These are phyloP conservation scores for Hucho hucho DNA, from an alignment of 2,113 vertebrate genomes.

Conservation along the genomic window DNA sequence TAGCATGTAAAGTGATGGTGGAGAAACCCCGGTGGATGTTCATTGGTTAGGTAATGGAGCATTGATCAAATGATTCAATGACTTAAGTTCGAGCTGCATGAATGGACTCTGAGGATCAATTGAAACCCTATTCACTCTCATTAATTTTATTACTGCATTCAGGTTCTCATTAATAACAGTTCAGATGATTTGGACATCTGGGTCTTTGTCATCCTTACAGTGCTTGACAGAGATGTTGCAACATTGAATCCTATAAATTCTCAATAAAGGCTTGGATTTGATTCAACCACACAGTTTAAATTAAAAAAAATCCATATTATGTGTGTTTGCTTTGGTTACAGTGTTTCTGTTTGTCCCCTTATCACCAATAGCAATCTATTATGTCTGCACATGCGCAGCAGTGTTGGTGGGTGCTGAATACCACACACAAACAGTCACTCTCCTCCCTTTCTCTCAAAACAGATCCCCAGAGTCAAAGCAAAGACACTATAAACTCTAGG, in stretches of 20 bases:
- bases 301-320: conserved; percentile 8
- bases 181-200: not conserved
- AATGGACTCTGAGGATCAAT: not conserved
- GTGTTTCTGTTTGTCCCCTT: conserved; percentile 32
- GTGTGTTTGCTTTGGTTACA: conserved; percentile 40
- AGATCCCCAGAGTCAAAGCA: conserved; percentile 25
- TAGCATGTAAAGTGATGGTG: not conserved
- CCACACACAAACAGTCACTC: conserved; percentile 1
- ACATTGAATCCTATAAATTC: not conserved
- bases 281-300: not conserved
- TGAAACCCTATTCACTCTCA: not conserved
- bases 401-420: conserved; percentile 1
- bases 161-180: not conserved
- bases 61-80: not conserved
- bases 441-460: conserved; percentile 15
- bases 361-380: conserved; percentile 10
- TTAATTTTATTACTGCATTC: not conserved
- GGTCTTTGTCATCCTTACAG: not conserved
- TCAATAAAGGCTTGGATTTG: not conserved
- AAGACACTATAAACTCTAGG: conserved; percentile 25
- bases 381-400: conserved; percentile 8
- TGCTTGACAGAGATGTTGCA: not conserved
- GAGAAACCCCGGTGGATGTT: not conserved
- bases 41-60: conserved; percentile 1
- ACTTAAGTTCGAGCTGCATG: not conserved